phyloP scores from a whole-genome alignment of 2,113 vertebrate species.

The Nibea albiflora region DNA sequence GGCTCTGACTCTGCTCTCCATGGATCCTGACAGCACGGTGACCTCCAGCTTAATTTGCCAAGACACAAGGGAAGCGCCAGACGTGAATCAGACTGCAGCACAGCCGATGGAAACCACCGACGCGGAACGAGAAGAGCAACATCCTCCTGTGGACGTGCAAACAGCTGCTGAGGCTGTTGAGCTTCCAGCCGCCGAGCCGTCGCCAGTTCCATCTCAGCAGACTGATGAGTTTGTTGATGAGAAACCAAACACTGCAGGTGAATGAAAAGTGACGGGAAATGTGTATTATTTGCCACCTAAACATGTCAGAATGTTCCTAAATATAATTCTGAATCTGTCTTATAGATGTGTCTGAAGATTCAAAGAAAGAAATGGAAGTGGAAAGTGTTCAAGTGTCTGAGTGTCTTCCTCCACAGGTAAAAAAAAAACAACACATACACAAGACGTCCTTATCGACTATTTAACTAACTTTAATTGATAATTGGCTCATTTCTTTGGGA shows the following conservation, averaged over 20 bases:
- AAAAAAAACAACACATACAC: neutral
- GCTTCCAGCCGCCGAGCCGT: neutral
- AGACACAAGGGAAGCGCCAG: constrained; percentile 17
- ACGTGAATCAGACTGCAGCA: neutral
- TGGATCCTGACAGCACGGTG: constrained; percentile 80
- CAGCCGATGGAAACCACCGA: neutral
- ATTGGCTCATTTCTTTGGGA: no score
- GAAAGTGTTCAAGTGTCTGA: neutral
- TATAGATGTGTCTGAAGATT: constrained; percentile 45
- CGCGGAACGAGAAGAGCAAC: constrained; percentile 26
- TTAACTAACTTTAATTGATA: no score
- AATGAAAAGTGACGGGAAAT: neutral
- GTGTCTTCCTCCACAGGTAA: constrained; percentile 61
- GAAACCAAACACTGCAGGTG: constrained; percentile 56
- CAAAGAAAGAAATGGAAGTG: constrained; percentile 15
- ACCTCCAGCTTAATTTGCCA: constrained; percentile 55
- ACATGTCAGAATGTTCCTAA: neutral
- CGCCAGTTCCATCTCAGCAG: constrained; percentile 11
- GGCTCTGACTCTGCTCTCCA: constrained; percentile 86
- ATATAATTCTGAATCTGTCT: neutral
- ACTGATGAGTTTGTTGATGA: constrained; percentile 2
- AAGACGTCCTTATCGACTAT: neutral
- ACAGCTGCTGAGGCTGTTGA: neutral
- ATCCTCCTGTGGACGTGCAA: neutral
- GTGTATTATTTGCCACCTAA: neutral